Percentiles rank a stretch among this genome's conserved stretches.
phyloP scores from a whole-genome alignment of 2,797 vertebrate genomes.

The Arrhamphus sclerolepis region DNA sequence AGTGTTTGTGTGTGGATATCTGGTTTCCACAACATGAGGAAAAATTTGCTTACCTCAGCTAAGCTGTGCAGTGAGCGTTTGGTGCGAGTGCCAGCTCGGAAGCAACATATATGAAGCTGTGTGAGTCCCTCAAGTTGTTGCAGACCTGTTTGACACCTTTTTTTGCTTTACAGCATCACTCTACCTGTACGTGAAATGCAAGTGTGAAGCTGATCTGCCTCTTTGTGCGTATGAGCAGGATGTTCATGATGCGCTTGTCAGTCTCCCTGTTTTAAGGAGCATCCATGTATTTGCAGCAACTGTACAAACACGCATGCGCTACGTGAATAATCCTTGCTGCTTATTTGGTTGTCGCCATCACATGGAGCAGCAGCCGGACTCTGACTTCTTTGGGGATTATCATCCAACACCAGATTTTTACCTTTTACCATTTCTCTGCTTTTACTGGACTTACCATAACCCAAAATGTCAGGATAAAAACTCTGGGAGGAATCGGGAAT shows the following conservation, averaged over 20 bases:
- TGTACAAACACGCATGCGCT: conserved; percentile 47
- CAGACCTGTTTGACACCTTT: conserved; percentile 33
- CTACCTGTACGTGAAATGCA: conserved; percentile 22
- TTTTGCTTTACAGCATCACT: conserved; percentile 6
- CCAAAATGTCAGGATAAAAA: conserved; percentile 35
- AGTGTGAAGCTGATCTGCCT: conserved; percentile 24
- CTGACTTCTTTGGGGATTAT: conserved; percentile 23
- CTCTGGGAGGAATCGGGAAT: conserved; percentile 58
- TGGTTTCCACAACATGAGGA: conserved; percentile 25
- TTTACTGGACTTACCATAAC: conserved; percentile 43
- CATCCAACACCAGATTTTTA: conserved; percentile 13
- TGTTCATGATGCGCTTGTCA: neutral
- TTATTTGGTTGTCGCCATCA: conserved; percentile 43
- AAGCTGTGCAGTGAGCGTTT: conserved; percentile 12
- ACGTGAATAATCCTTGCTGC: conserved; percentile 14
- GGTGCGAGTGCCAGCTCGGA: conserved; percentile 12
- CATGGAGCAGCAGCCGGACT: conserved; percentile 27
- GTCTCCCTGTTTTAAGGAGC: neutral
- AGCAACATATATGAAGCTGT: neutral
- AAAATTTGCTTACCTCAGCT: conserved; percentile 54
- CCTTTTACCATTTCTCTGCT: conserved; percentile 10
- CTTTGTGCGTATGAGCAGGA: conserved; percentile 1
- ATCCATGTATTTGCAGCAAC: conserved; percentile 24
- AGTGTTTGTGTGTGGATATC: conserved; percentile 1
- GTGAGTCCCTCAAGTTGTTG: conserved; percentile 3